Conservation (phyloP, 2,797 vertebrate species). For the Craterocephalus amniculus region DNA sequence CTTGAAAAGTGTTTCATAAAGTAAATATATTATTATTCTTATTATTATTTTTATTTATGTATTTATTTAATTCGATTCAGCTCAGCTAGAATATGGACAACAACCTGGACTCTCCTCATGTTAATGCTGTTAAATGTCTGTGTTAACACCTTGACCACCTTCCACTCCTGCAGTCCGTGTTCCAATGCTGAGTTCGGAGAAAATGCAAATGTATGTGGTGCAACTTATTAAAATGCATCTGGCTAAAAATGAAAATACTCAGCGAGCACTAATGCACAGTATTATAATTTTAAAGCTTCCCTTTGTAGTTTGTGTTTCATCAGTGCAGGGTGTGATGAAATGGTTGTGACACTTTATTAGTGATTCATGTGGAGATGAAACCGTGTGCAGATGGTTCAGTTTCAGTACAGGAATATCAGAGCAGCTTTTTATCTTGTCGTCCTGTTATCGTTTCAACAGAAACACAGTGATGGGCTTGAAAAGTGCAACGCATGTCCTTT, state of each 20-base stretch:
- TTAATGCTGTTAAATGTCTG: too few species aligned
- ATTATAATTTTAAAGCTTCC: slow-evolving; percentile 67
- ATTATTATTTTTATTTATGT: too few species aligned
- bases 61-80: too few species aligned
- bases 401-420: slow-evolving; percentile 40
- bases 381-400: slow-evolving; percentile 31
- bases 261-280: slow-evolving; percentile 45
- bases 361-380: slow-evolving; percentile 50
- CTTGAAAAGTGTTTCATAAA: too few species aligned
- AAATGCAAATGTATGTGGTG: slow-evolving; percentile 61
- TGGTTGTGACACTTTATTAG: slow-evolving; percentile 64
- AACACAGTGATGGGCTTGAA: not conserved
- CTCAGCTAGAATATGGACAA: too few species aligned
- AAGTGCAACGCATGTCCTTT: not conserved
- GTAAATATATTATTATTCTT: too few species aligned
- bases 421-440: slow-evolving; percentile 18
- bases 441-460: slow-evolving; percentile 1
- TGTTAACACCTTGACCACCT: not conserved
- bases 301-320: slow-evolving; percentile 74
- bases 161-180: slow-evolving; percentile 9
- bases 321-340: slow-evolving; percentile 62
- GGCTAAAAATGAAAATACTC: slow-evolving; percentile 51
- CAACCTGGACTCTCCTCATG: too few species aligned
- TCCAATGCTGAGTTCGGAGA: slow-evolving; percentile 28
- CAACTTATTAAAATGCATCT: slow-evolving; percentile 67